Evolutionary conservation across 2,797 vertebrate species (phyloP), one percentile per base, ranked within the genome.

Genomic region (Podarcis siculus): DNA sequence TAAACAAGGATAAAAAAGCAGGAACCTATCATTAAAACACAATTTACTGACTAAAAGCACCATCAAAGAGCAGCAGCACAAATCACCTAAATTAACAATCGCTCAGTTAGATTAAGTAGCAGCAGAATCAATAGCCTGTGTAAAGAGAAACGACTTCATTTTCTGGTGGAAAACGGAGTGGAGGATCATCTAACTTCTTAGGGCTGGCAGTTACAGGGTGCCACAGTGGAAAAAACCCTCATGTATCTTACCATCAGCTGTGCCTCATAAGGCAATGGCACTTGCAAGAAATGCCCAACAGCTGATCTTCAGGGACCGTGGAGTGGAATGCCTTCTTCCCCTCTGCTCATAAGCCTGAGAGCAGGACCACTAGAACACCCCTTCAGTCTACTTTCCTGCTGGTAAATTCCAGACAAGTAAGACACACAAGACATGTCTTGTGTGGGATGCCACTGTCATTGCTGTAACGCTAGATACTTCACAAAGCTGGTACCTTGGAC

Each of bases 281-380:
- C 35, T 39, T 42, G 21, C 37, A 42, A 25, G 9, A 39, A 23
- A 4, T 23, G 23, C 23, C 23, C 73, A 76, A 42, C 3, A 25
- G 21, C 37, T 76, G 73, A 39, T 42, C 8, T 76, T 10, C 39
- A 42, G 39, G 37, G 23, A 76, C 8, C 23, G 78, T 45, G 84
- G 71, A 17, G 86, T 2, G 0, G 61, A 69, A 82, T 82, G 90
- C 85, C 72, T 86, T 91, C 90, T 89, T 88, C 81, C 66, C 82
- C 42, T 67, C 86, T 30, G 71, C 21, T 37, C 17, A 73, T 73
- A 19, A 32, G 21, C 35, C 39, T 42, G 21, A 76, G 13, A 76
- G 37, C 37, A 76, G 37, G 73, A 76, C 19, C 35, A 42, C 35
- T 37, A 8, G 8, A 37, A 9, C 37, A 39, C 2, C 37, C 32